Base-by-base conservation (phyloP, 2,888 invertebrate species). In the Agrochola macilenta region DNA sequence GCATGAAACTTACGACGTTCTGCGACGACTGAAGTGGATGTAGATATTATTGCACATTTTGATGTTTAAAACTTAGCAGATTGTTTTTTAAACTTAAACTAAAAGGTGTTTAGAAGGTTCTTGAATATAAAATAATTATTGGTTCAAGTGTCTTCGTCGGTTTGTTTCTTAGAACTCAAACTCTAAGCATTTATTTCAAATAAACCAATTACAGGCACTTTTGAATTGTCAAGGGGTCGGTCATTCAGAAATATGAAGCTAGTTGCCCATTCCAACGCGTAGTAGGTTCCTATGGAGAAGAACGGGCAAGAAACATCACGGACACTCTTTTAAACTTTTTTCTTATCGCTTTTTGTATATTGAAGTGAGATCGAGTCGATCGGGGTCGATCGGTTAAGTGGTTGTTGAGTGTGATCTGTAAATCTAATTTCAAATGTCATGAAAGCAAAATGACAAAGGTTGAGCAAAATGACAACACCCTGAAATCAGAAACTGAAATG, bases 1-100 rank as follows among this genome's bases (percentile, higher is more conserved):
- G 52, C 58, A 39, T 70, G 64, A n/a, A 71, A 64, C 64, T 58
- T 79, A 26, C 46, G 7, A 26, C 20, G 20, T n/a, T 39, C 30
- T 52, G 35, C 35, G 35, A 35, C 35, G 35, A 35, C 4, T 35
- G 14, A 58, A 39, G 54, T 43, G 17, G 17, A 65, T 30, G 57
- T 49, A 35, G 35, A 35, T 35, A 20, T n/a, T 26, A 20, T 11
- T 20, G 30, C 11, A 39, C 35, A 17, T 11, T 35, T 11, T 60
- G 2, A 14, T 35, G n/a, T 46, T n/a, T 17, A n/a, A 9, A 43
- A 17, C 2, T 2, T 11, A 1, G 26, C 0, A 39, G n/a, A 35
- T 26, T 52, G 11, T 69, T 23, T 12, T 65, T 65, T 2, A 11
- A 60, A 17, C 17, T 26, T 26, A 58, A n/a, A n/a, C n/a, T 14